Percentiles rank a stretch among this genome's conserved stretches.
Evolutionary conservation across 2,888 invertebrate species (phyloP).

Genomic region (Gibbula magus): DNA sequence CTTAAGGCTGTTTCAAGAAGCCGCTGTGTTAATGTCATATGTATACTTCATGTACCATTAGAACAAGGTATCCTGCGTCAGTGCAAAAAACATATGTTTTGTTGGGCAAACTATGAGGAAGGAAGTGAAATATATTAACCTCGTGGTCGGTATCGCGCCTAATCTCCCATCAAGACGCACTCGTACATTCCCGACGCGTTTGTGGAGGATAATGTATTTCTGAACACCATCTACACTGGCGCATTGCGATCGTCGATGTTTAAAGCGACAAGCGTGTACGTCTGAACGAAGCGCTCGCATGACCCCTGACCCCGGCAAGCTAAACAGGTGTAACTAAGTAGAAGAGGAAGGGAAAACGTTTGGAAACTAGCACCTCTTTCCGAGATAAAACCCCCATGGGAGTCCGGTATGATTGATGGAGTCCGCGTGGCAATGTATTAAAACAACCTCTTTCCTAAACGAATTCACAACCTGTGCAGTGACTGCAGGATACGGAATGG

Average conservation of each 20-base stretch:
- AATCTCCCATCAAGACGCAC: neutral
- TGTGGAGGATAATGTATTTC: neutral
- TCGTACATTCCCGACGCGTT: neutral
- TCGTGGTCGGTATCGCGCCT: neutral
- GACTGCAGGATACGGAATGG: too few relatives aligned
- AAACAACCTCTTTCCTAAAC: conserved; percentile 14
- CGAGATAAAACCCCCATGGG: conserved; percentile 2
- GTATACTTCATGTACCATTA: conserved; percentile 22
- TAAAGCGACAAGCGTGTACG: neutral
- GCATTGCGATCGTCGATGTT: neutral
- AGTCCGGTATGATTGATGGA: neutral
- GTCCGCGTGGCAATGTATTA: neutral
- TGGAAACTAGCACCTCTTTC: neutral
- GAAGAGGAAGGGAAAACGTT: neutral
- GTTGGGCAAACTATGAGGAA: conserved; percentile 14
- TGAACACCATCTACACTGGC: neutral
- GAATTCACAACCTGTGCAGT: neutral
- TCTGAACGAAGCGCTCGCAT: conserved; percentile 12
- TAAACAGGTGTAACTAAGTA: conserved; percentile 22
- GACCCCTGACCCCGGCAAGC: conserved; percentile 6
- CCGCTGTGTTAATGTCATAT: conserved; percentile 24
- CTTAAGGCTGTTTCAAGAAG: neutral
- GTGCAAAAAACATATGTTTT: conserved; percentile 29
- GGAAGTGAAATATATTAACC: conserved; percentile 21
- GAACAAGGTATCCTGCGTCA: conserved; percentile 25